Evolutionary conservation across 2,797 vertebrate genomes (phyloP), one percentile per base, ranked within the genome.

Genomic region (Clarias laeviceps): DNA sequence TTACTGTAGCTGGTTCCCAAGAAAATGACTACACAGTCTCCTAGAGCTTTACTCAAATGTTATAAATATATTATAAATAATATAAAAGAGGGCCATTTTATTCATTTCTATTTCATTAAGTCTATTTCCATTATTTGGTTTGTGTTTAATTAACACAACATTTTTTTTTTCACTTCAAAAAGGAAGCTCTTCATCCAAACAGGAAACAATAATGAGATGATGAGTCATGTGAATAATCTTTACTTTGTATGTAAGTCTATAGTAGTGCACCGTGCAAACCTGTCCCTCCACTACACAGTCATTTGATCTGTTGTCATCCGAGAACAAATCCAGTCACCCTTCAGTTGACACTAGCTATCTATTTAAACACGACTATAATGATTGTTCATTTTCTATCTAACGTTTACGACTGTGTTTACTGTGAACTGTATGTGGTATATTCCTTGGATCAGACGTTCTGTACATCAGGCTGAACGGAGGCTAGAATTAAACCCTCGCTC

Each of bases 401-500:
- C 76, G 17, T 78, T 78, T 61, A 11, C 3, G 18, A 32, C 54
- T 29, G 17, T 17, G 27, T 61, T 22, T 7, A 32, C 66, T 65
- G 22, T 83, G 34, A 61, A 68, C 37, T 12, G 45, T 50, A 50
- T 50, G 45, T 50, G 2, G 45, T 50, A 12, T 50, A 12, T 50
- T 81, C 45, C 59, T 17, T 56, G 24, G 32, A 61, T 80, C 82
- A 66, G 14, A 81, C 5, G 40, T 20, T 6, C 37, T 7, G 37
- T 40, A 69, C 73, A 24, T 54, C 37, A 37, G 69, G 11, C 17
- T 37, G 56, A 54, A 64, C 24, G 5, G 62, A 85, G 56, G 29
- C 69, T 57, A 62, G 84, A 70, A 66, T 85, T 84, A 87, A 64
- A 80, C 24, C 78, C 29, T 79, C 74, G n/a, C 83, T 76, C 56